Percentiles rank a stretch among this genome's conserved stretches.
These are phyloP conservation scores for Drosophila elegans DNA, from an alignment of 1,140 invertebrate species.

Conservation along the genomic window DNA sequence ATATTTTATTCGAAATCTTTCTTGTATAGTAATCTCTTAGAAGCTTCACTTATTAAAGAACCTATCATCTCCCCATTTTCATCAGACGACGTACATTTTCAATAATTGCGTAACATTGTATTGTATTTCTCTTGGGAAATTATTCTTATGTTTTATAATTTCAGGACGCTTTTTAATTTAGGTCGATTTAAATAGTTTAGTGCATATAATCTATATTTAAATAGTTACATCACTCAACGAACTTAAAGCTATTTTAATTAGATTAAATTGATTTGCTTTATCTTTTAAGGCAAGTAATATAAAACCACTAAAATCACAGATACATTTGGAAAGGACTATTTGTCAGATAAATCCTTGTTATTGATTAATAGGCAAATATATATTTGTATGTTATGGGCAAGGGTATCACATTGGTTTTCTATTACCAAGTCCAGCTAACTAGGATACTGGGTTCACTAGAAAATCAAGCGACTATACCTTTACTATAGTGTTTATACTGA, in stretches of 20 bases:
- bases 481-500: slow-evolving; percentile 76
- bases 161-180: slow-evolving; percentile 2
- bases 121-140: too few relatives aligned
- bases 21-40: too few relatives aligned
- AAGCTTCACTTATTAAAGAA: background rate
- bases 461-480: slow-evolving; percentile 52
- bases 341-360: slow-evolving; percentile 3
- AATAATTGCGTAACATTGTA: background rate
- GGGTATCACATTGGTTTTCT: background rate
- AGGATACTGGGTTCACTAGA: slow-evolving; percentile 27
- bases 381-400: slow-evolving; percentile 1
- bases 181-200: slow-evolving; percentile 3
- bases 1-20: too few relatives aligned
- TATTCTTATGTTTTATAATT: background rate
- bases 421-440: background rate
- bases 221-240: background rate
- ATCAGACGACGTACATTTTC: background rate
- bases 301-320: background rate
- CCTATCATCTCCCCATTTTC: background rate
- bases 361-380: background rate
- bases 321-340: background rate
- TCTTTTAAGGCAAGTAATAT: background rate
- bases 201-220: background rate
- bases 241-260: background rate
- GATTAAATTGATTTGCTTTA: background rate